Base-by-base conservation (phyloP, 2,113 vertebrate genomes). In the Stigmatopora argus region DNA sequence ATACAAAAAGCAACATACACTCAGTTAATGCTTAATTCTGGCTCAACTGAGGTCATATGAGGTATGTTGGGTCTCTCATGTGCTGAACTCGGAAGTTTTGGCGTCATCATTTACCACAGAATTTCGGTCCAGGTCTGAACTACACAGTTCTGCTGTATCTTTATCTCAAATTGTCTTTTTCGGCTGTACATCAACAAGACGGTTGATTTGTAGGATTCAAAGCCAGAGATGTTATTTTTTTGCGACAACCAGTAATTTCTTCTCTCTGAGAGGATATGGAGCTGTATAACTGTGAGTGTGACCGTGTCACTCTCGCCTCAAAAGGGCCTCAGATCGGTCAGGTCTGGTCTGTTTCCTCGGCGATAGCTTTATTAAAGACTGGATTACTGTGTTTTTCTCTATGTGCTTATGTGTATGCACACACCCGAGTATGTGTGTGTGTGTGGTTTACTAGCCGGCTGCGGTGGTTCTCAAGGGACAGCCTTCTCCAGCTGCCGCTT, bases 401-500 rank as follows among this genome's bases (percentile, higher is more conserved):
- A 63, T 55, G 62, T 47, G 62, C 64, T 63, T 65, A 45, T 57
- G 60, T 38, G 46, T 70, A 56, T 64, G 67, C 19, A 53, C 52
- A 65, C 26, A 52, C 21, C 45, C 66, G 64, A 14, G 64, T 66
- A 64, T 46, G 31, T 38, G 49, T 55, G 52, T 52, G 73, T 60
- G 73, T 79, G 74, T 76, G 83, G 80, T 88, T 88, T 87, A 89
- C 83, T 82, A 79, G 82, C 74, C 23, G 74, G 70, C 79, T 81
- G 83, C 51, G 69, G 83, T 83, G 83, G 81, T 81, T 85, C 80
- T 83, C 78, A 45, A 53, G 78, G 85, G 81, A 87, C 86, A 70
- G 73, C 83, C 84, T 85, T 83, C 79, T 87, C 83, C 88, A 88
- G 88, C 88, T 87, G 88, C 78, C 66, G 71, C 81, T 88, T 89